Evolutionary conservation across 2,888 invertebrate species (phyloP).

Genomic region (Meiosimyza platycephala): DNA sequence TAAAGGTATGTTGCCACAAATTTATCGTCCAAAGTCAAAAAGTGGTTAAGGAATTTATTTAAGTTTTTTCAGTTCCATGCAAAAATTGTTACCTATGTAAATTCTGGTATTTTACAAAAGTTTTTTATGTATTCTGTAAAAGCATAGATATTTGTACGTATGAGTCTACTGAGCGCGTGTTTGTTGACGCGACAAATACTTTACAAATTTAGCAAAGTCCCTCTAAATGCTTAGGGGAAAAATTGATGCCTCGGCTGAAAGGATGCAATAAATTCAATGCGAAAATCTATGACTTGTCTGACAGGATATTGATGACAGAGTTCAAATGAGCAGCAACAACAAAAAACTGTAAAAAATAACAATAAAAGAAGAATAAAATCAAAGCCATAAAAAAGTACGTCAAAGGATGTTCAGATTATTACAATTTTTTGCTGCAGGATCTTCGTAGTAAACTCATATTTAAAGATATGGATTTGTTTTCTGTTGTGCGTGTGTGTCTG

Average conservation of each 20-base stretch:
- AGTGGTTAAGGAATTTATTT: too few relatives aligned
- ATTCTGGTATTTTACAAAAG: not conserved
- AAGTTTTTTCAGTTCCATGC: too few relatives aligned
- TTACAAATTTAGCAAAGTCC: not conserved
- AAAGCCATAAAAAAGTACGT: constrained; percentile 4
- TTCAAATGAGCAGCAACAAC: not conserved
- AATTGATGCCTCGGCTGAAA: not conserved
- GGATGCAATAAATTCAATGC: not conserved
- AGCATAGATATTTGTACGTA: not conserved
- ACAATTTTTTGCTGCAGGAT: not conserved
- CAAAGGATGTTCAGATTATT: not conserved
- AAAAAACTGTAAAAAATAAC: constrained; percentile 1
- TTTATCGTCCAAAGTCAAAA: too few relatives aligned
- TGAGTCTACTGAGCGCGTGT: not conserved
- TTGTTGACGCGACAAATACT: not conserved
- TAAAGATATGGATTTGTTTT: too few relatives aligned
- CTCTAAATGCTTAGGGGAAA: not conserved
- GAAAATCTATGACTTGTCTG: not conserved
- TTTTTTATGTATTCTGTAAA: not conserved
- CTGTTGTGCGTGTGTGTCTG: too few relatives aligned
- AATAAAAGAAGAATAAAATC: constrained; percentile 9
- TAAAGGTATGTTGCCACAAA: too few relatives aligned
- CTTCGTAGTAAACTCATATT: not conserved
- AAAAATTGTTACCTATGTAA: too few relatives aligned
- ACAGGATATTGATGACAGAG: not conserved